phyloP scores from a whole-genome alignment of 37 sponge, comb jelly and placozoan species.

The Chondrosia reniformis region DNA sequence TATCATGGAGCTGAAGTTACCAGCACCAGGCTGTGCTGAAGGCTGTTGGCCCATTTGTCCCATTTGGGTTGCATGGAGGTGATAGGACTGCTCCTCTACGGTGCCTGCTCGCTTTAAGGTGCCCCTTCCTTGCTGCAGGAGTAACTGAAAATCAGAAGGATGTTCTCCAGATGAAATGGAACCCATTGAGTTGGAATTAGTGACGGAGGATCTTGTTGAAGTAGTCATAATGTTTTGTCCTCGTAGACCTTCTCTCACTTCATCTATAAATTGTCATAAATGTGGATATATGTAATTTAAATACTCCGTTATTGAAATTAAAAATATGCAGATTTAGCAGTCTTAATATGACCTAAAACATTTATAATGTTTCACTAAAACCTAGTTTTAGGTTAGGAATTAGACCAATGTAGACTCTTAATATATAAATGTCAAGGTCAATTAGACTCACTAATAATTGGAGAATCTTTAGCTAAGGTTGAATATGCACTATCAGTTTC shows the following conservation, averaged over 20 bases:
- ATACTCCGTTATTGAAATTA: no score
- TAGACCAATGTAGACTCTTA: no score
- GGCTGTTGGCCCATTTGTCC: background rate
- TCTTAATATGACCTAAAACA: no score
- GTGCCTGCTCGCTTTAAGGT: background rate
- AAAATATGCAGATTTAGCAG: no score
- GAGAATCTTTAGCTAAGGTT: slow-evolving; percentile 22
- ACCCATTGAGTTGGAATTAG: background rate
- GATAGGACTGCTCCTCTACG: background rate
- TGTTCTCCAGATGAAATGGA: background rate
- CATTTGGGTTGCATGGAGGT: background rate
- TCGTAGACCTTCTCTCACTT: slow-evolving; percentile 16
- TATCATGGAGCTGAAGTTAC: background rate
- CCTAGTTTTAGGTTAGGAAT: no score
- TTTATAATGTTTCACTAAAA: no score
- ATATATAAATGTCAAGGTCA: no score
- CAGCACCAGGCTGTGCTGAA: background rate
- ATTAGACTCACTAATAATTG: slow-evolving; percentile 20
- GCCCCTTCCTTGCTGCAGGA: slow-evolving; percentile 14
- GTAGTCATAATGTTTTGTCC: background rate
- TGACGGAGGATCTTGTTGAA: background rate
- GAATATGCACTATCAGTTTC: slow-evolving; percentile 27
- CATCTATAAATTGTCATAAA: no score
- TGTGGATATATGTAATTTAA: no score
- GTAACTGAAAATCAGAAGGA: slow-evolving; percentile 1